These are phyloP conservation scores for Rhinogobio ventralis DNA, from an alignment of 2,797 vertebrate genomes.

Conservation along the genomic window DNA sequence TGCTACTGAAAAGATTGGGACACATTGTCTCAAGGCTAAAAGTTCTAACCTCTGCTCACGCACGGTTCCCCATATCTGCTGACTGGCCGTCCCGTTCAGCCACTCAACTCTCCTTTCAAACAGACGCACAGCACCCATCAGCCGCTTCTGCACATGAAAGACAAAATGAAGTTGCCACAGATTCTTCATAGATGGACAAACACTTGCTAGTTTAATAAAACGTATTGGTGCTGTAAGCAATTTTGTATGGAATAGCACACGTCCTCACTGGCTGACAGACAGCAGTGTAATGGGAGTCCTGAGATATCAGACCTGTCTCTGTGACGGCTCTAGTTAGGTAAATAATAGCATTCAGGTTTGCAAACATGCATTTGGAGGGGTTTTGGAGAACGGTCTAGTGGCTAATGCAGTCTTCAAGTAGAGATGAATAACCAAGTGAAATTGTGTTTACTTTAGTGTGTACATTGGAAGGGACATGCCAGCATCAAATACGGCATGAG, in stretches of 20 bases:
- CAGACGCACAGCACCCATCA: slow-evolving; percentile 67
- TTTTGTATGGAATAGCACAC: neutral
- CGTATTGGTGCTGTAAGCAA: neutral
- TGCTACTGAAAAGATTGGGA: neutral
- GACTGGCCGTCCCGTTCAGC: slow-evolving; percentile 76
- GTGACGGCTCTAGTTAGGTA: neutral
- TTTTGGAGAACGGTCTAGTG: neutral
- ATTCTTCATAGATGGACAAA: slow-evolving; percentile 7
- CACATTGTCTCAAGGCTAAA: neutral
- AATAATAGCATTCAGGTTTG: neutral
- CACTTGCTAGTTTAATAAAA: neutral
- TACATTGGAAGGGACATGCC: no score
- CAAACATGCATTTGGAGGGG: neutral
- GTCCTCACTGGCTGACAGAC: neutral
- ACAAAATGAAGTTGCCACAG: neutral
- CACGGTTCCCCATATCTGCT: slow-evolving; percentile 82
- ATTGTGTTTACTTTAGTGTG: no score
- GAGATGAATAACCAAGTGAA: no score
- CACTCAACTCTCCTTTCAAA: slow-evolving; percentile 78
- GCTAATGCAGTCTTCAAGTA: no score
- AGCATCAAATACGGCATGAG: no score
- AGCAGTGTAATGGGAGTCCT: neutral
- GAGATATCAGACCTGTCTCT: no score
- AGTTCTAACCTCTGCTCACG: slow-evolving; percentile 81
- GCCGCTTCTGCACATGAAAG: slow-evolving; percentile 72